phyloP scores from a whole-genome alignment of 2,888 invertebrate species.

The Rhaphigaster nebulosa region DNA sequence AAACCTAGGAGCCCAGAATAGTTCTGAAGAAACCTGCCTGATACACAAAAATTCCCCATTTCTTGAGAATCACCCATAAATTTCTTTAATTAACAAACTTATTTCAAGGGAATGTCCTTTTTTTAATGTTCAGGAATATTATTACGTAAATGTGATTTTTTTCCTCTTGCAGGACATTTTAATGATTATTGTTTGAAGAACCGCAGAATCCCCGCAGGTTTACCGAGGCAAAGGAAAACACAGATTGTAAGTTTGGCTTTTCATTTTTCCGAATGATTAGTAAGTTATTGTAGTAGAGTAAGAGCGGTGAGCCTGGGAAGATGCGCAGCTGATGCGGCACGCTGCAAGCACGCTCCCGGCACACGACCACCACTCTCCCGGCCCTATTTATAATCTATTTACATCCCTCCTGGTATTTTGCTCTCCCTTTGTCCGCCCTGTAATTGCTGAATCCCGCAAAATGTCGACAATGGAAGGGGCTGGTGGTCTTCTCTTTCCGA shows the following conservation, averaged over 20 bases:
- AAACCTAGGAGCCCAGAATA: no score
- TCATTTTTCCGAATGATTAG: slow-evolving; percentile 57
- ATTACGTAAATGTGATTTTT: no score
- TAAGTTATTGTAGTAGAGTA: slow-evolving; percentile 37
- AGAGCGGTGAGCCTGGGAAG: slow-evolving; percentile 52
- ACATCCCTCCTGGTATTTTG: slow-evolving; percentile 40
- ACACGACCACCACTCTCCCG: slow-evolving; percentile 21
- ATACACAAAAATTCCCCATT: no score
- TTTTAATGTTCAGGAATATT: no score
- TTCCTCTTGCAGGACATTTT: no score
- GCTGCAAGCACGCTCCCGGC: neutral
- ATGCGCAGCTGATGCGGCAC: slow-evolving; percentile 52
- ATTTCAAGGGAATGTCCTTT: no score
- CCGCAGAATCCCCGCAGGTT: neutral
- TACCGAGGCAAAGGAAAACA: neutral
- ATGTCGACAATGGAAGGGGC: slow-evolving; percentile 53
- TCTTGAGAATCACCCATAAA: no score
- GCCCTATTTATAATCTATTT: slow-evolving; percentile 57
- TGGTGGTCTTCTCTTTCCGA: slow-evolving; percentile 50
- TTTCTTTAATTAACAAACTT: no score
- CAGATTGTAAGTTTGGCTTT: slow-evolving; percentile 12
- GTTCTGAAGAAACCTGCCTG: no score
- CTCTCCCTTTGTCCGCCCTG: slow-evolving; percentile 24
- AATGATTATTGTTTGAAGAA: neutral
- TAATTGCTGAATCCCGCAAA: slow-evolving; percentile 59